Conservation (phyloP, 2,797 vertebrate species). For the Acipenser transmontanus region DNA sequence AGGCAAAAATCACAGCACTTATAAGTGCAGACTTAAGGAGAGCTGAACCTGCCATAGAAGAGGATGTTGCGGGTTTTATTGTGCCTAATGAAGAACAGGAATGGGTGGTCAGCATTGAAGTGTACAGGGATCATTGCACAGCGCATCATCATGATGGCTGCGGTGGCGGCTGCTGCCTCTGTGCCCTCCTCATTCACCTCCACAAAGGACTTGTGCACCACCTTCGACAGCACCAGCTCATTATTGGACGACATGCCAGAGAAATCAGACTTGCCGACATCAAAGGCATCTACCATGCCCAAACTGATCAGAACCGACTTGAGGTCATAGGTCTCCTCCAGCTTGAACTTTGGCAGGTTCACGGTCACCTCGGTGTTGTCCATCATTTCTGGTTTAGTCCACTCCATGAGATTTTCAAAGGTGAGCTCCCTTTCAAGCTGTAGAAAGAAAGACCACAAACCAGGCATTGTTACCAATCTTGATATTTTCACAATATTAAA, state of each 20-base stretch:
- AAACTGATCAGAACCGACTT: conserved; percentile 60
- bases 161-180: conserved; percentile 70
- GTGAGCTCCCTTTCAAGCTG: conserved; percentile 76
- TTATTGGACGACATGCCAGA: conserved; percentile 68
- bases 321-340: conserved; percentile 73
- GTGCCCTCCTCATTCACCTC: conserved; percentile 87
- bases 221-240: conserved; percentile 66
- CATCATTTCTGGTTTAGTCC: conserved; percentile 73
- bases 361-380: conserved; percentile 50
- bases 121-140: conserved; percentile 15
- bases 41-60: conserved; percentile 72
- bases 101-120: conserved; percentile 75
- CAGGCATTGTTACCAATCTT: no score
- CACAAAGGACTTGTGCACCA: conserved; percentile 79
- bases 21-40: conserved; percentile 41
- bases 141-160: conserved; percentile 43
- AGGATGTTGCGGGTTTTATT: conserved; percentile 60
- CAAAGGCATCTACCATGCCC: conserved; percentile 81
- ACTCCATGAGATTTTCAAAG: conserved; percentile 65
- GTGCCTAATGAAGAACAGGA: conserved; percentile 84
- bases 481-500: no score
- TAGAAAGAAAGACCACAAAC: conserved; percentile 9
- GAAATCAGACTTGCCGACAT: conserved; percentile 54
- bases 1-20: background rate
- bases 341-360: conserved; percentile 72